A percentile compares a stretch with the other conserved stretches of the same genome.
Conservation (phyloP, 1,140 invertebrate species). For the Drosophila hydei region DNA sequence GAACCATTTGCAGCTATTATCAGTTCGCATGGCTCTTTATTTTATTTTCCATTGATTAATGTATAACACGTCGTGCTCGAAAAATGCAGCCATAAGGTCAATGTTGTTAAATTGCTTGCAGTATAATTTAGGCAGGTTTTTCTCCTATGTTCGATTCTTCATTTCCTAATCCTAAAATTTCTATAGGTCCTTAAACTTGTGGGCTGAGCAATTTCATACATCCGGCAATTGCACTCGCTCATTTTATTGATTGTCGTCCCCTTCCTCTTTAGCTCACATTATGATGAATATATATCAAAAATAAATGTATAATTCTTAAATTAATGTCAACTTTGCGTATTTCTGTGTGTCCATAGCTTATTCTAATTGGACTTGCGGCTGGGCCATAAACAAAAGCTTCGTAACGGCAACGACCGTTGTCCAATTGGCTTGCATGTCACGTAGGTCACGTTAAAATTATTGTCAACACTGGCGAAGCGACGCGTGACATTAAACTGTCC, state of each 20-base stretch:
- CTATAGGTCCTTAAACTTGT: too few relatives aligned
- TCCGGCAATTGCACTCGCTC: too few relatives aligned
- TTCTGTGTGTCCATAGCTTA: slow-evolving; percentile 10
- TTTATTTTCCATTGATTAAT: slow-evolving; percentile 30
- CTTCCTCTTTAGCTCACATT: not conserved
- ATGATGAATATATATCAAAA: slow-evolving; percentile 24
- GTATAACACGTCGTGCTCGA: slow-evolving; percentile 22
- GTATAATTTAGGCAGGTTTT: too few relatives aligned
- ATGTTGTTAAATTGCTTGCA: too few relatives aligned
- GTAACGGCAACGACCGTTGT: not conserved
- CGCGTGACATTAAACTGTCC: slow-evolving; percentile 37
- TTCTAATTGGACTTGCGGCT: slow-evolving; percentile 34
- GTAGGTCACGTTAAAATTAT: slow-evolving; percentile 36
- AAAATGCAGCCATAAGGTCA: too few relatives aligned
- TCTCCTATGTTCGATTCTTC: too few relatives aligned
- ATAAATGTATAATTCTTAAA: slow-evolving; percentile 1
- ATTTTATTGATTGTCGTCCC: too few relatives aligned
- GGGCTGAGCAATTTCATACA: too few relatives aligned
- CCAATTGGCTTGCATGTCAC: slow-evolving; percentile 40
- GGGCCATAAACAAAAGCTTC: not conserved
- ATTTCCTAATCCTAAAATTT: too few relatives aligned
- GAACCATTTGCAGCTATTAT: slow-evolving; percentile 36
- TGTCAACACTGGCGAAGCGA: slow-evolving; percentile 36
- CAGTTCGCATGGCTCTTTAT: slow-evolving; percentile 15
- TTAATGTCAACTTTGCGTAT: slow-evolving; percentile 27